Evolutionary conservation across 2,888 invertebrate species (phyloP).

Genomic region (Ormyrus labotus): DNA sequence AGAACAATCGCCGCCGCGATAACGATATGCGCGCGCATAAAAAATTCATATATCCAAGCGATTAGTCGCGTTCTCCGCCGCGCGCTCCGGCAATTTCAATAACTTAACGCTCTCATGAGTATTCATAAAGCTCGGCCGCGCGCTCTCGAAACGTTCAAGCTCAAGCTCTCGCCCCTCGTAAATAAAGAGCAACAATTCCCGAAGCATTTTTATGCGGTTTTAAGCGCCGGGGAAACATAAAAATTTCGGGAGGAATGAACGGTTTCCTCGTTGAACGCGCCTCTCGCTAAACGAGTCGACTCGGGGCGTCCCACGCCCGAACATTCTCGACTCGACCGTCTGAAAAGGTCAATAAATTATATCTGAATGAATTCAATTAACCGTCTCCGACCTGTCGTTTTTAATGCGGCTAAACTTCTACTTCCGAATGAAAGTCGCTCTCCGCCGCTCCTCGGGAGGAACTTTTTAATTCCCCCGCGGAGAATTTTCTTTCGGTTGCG

Average conservation of each 20-base stretch:
- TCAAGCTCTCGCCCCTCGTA: no score
- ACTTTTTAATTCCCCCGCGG: slow-evolving; percentile 56
- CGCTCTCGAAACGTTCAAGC: no score
- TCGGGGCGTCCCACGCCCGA: slow-evolving; percentile 22
- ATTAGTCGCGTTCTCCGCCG: no score
- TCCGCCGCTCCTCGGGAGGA: slow-evolving; percentile 43
- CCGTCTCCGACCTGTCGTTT: slow-evolving; percentile 47
- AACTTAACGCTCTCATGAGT: no score
- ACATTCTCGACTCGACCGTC: slow-evolving; percentile 27
- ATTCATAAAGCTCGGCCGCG: no score
- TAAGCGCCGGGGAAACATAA: slow-evolving; percentile 17
- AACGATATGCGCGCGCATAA: no score
- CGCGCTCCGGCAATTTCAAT: no score
- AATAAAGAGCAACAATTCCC: neutral
- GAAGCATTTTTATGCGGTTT: slow-evolving; percentile 1
- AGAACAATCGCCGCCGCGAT: no score
- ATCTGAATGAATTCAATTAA: slow-evolving; percentile 24
- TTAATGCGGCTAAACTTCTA: slow-evolving; percentile 69
- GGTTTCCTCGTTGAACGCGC: slow-evolving; percentile 32
- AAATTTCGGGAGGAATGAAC: slow-evolving; percentile 20
- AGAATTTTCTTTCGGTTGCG: slow-evolving; percentile 1
- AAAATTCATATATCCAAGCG: no score
- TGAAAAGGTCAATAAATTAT: slow-evolving; percentile 50
- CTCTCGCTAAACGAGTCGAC: neutral
- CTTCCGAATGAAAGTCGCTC: slow-evolving; percentile 68